Base-by-base conservation (phyloP, 2,113 vertebrate species). In the Aphyosemion australe region DNA sequence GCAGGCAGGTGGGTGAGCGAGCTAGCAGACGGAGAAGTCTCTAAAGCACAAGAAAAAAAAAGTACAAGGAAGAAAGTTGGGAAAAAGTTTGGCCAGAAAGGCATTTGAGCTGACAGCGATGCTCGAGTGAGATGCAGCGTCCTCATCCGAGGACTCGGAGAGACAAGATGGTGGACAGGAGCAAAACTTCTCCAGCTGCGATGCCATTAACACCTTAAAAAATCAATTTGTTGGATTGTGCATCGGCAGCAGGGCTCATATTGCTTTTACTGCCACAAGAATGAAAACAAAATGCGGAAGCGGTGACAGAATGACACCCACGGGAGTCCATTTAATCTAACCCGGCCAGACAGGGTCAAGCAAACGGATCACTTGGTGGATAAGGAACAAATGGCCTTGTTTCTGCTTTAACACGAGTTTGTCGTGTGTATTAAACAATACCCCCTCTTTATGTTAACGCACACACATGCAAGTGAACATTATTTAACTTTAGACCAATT, bases 301-400 rank as follows among this genome's bases (percentile, higher is more conserved):
- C 26, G 14, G 50, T 58, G 72, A 76, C 55, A 57, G 42, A 59
- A 57, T 12, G 32, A 39, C 18, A 15, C 37, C 32, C 16, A 54
- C 57, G 6, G 58, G n/a, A 37, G 60, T 69, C 76, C 61, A 63
- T 61, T 73, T 46, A 49, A 39, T 52, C 54, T 26, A 42, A 47
- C 52, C 2, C 61, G 48, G 65, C 16, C 16, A 51, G 34, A 53
- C 48, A 39, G 47, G 15, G 51, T 19, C 64, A 45, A 61, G 57
- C 26, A 65, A 76, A 59, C 19, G 20, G 45, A 59, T 57, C 53
- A 65, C 12, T 19, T 8, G 1, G 20, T 12, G 6, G 26, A 45
- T 61, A 49, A 66, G 18, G 0, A 52, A 19, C 46, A 12, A 18
- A 47, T 19, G n/a, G 26, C 2, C 20, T 11, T 15, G 18, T 12